Conservation (phyloP, 2,888 invertebrate genomes). For the Ceratothoa steindachneri region DNA sequence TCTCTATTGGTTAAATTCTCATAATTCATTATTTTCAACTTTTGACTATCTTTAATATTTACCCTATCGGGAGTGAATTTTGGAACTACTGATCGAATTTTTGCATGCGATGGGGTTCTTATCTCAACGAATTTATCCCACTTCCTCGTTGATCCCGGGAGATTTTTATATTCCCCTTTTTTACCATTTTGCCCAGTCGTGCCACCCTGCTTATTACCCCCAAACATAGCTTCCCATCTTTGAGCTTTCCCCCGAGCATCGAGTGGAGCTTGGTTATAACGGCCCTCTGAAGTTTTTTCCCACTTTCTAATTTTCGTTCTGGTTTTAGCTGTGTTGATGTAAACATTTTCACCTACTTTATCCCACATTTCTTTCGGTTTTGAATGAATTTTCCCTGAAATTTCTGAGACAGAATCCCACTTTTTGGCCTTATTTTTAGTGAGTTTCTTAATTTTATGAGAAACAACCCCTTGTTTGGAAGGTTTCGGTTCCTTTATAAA, state of each 20-base stretch:
- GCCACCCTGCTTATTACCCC: background rate
- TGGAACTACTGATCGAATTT: no score
- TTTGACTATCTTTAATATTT: background rate
- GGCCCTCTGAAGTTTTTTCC: background rate
- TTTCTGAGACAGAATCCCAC: background rate
- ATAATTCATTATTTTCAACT: background rate
- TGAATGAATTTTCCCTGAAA: no score
- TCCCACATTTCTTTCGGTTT: background rate
- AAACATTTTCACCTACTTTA: background rate
- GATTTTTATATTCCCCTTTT: background rate
- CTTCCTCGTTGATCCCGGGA: background rate
- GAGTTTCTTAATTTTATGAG: background rate
- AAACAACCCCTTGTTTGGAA: background rate
- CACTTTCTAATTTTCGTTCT: background rate
- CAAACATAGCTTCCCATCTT: background rate
- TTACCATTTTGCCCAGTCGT: background rate
- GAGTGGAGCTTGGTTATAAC: background rate
- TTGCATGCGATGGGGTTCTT: background rate
- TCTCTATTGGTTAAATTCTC: background rate
- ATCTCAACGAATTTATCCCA: background rate
- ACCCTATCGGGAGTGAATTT: no score
- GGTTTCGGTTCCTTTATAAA: background rate
- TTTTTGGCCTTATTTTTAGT: background rate
- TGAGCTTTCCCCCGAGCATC: background rate
- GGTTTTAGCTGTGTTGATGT: background rate